Evolutionary conservation across 1,140 invertebrate genomes (phyloP), one percentile per base, ranked within the genome.

Genomic region (Agrypnia vestita): DNA sequence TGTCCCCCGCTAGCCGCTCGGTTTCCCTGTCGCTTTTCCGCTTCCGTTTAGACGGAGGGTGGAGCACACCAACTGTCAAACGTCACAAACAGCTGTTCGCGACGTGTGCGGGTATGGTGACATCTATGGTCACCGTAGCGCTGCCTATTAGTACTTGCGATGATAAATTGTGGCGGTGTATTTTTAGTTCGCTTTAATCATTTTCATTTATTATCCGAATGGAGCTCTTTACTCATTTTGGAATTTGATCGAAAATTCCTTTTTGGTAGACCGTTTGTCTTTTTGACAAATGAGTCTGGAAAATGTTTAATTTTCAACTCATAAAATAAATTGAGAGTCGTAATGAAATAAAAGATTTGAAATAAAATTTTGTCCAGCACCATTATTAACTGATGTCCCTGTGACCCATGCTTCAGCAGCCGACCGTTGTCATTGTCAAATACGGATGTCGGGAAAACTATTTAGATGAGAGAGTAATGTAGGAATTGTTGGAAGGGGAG

Each of bases 31-130:
- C 25, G 25, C 49, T 15, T 49, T 73, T 53, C 69, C 69, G 13
- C 21, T 73, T 53, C 69, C 69, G 69, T 19, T 73, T 21, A 53
- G 69, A 21, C 69, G 69, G 69, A n/a, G 69, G 21, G 69, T 73
- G 25, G 11, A 11, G 17, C n/a, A 51, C 49, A 51, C 13, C 64
- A 21, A 21, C 64, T 69, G 64, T 69, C 64, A 69, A 47, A 51
- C 35, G 71, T 74, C 71, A 59, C 0, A 59, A 74, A 74, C 71
- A 74, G 71, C 71, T 74, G 71, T 55, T 56, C 21, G 13, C 15
- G 71, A 15, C 51, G 35, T 43, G 12, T 51, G 69, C n/a, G 25
- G 25, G 25, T 35, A 35, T 55, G 69, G 51, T 56, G 71, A 74
- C 71, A 56, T 55, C 71, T 56, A 56, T 55, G 49, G 71, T 55